Percentiles rank a stretch among this genome's conserved stretches.
Conservation (phyloP, 1,140 invertebrate species). For the Diplogasteroides magnus region DNA sequence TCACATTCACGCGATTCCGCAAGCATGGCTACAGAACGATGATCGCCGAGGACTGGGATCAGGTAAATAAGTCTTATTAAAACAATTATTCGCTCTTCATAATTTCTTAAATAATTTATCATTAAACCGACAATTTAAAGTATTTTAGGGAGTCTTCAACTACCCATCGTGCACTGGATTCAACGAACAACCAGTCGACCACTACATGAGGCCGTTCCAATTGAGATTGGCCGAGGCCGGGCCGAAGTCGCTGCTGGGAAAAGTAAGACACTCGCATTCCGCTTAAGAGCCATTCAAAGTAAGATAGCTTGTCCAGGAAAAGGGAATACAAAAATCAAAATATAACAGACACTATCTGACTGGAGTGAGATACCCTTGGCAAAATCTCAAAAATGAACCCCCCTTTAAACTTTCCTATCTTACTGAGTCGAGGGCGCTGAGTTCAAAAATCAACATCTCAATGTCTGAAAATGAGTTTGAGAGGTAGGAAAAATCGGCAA, state of each 20-base stretch:
- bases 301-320: no score
- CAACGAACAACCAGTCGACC: background rate
- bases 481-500: no score
- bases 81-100: background rate
- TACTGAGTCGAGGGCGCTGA: no score
- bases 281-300: no score
- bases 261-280: no score
- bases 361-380: background rate
- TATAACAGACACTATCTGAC: no score
- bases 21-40: background rate
- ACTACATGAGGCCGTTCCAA: background rate
- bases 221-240: background rate
- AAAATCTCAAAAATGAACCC: background rate
- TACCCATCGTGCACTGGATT: background rate
- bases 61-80: background rate
- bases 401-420: background rate
- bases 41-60: background rate
- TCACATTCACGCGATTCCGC: background rate
- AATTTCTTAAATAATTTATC: no score
- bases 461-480: no score
- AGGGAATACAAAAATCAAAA: no score
- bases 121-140: no score
- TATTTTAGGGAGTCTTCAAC: background rate
- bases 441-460: no score
- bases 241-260: no score